phyloP scores from a whole-genome alignment of 2,113 vertebrate species.

The Puntigrus tetrazona region DNA sequence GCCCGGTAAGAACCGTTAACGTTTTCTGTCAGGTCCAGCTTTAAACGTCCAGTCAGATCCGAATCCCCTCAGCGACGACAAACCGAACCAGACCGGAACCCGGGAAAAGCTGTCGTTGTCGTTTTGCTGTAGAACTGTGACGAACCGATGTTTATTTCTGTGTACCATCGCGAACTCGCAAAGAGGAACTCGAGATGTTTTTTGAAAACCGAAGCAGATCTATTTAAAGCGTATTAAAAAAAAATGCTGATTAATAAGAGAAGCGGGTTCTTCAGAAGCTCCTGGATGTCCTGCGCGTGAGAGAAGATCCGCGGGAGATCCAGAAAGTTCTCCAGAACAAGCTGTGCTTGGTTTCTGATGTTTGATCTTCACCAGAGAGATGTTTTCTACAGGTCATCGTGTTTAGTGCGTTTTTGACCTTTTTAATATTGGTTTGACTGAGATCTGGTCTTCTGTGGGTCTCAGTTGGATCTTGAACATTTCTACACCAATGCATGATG shows the following conservation, averaged over 20 bases:
- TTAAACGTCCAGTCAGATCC: neutral
- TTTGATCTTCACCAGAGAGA: neutral
- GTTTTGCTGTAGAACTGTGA: neutral
- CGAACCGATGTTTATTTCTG: neutral
- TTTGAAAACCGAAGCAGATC: neutral
- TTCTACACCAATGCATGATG: neutral
- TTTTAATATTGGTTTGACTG: neutral
- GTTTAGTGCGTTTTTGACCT: neutral
- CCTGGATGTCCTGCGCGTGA: neutral
- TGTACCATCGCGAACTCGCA: neutral
- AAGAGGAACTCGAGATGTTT: neutral
- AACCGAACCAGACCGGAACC: too few relatives aligned
- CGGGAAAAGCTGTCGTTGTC: neutral
- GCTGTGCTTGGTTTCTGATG: neutral
- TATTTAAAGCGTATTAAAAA: neutral
- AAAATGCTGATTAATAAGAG: neutral
- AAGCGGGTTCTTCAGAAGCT: neutral
- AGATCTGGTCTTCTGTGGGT: too few relatives aligned
- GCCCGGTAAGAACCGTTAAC: neutral
- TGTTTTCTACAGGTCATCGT: neutral
- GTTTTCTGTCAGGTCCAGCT: neutral
- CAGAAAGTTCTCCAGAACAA: neutral
- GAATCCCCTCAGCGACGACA: slow-evolving; percentile 45
- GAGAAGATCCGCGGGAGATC: neutral
- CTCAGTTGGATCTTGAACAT: neutral